Base-by-base conservation (phyloP, 2,888 invertebrate genomes). In the Xestobium rufovillosum region DNA sequence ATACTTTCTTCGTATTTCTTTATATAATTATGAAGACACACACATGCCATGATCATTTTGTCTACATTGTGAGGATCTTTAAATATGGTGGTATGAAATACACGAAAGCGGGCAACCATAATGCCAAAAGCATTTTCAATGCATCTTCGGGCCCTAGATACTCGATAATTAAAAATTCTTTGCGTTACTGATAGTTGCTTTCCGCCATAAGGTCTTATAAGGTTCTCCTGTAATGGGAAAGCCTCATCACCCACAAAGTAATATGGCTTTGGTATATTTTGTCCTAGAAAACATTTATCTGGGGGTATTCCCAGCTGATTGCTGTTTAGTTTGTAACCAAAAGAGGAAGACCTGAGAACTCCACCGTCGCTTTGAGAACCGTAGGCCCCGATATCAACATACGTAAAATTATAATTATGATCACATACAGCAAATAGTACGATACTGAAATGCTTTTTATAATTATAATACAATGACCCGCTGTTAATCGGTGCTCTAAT, bases 41-140 rank as follows among this genome's bases (percentile, higher is more conserved):
- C n/a, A n/a, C n/a, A n/a, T n/a, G n/a, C n/a, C n/a, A n/a, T n/a
- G n/a, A n/a, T n/a, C n/a, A n/a, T n/a, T n/a, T n/a, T n/a, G n/a
- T n/a, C n/a, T n/a, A n/a, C n/a, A n/a, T n/a, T n/a, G n/a, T n/a
- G n/a, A n/a, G n/a, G n/a, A n/a, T n/a, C n/a, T n/a, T n/a, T n/a
- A n/a, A n/a, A n/a, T n/a, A n/a, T n/a, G n/a, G n/a, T n/a, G n/a
- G n/a, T n/a, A n/a, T 33, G 17, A 16, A 47, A 29, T 15, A 56
- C 53, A 27, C 46, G 19, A 48, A 49, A 55, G 36, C 53, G 59
- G 44, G 54, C 59, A 29, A 52, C 47, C 31, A 57, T 41, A 41
- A 59, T 59, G 27, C 54, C 57, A 49, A 60, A 60, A 28, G 35
- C 40, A 36, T 50, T 52, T 41, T 59, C 52, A 26, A 55, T 49